Conservation (phyloP, 2,797 vertebrate genomes). For the Gila robusta region DNA sequence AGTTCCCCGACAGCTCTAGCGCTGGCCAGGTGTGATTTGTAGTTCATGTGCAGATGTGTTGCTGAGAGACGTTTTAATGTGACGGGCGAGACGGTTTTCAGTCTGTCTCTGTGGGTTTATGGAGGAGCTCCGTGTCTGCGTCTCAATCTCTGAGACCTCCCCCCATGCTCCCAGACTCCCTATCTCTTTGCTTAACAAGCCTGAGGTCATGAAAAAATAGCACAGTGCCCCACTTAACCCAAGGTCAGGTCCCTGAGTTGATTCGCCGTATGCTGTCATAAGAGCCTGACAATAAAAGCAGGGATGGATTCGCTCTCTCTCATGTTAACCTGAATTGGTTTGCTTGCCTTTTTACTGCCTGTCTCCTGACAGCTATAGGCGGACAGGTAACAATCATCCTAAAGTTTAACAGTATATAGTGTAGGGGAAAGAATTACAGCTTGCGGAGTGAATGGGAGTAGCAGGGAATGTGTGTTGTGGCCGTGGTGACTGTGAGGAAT, state of each 20-base stretch:
- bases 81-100: constrained; percentile 63
- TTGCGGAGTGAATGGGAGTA: constrained; percentile 70
- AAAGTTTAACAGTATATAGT: constrained; percentile 63
- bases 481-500: constrained; percentile 77
- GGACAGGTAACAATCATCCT: constrained; percentile 87
- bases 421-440: constrained; percentile 52
- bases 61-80: constrained; percentile 63
- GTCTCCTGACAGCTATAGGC: constrained; percentile 64
- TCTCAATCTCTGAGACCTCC: constrained; percentile 57
- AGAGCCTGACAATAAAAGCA: constrained; percentile 57
- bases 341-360: constrained; percentile 26
- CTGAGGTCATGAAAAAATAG: constrained; percentile 84
- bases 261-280: constrained; percentile 80
- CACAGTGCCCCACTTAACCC: constrained; percentile 84
- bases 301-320: constrained; percentile 13
- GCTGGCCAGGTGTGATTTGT: constrained; percentile 60
- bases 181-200: constrained; percentile 85
- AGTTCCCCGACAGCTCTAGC: constrained; percentile 34
- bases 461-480: constrained; percentile 52
- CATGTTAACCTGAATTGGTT: constrained; percentile 24
- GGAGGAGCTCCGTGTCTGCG: constrained; percentile 67
- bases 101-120: constrained; percentile 62
- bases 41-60: constrained; percentile 63
- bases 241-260: constrained; percentile 88
- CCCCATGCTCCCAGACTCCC: constrained; percentile 72